Evolutionary conservation across 2,113 vertebrate genomes (phyloP), one percentile per base, ranked within the genome.

Genomic region (Sitta europaea): DNA sequence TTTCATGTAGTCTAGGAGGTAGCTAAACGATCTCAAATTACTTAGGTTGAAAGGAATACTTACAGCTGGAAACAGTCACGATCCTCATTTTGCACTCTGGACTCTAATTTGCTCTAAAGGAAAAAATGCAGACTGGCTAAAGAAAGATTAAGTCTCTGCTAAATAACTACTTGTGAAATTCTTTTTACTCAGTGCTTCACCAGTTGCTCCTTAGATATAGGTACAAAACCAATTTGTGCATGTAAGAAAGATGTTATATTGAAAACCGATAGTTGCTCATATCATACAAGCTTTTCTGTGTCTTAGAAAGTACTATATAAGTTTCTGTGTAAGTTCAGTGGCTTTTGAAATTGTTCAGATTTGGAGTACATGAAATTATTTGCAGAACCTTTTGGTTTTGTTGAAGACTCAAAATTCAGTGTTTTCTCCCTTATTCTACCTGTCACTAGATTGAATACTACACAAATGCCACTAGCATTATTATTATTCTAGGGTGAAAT

Each of bases 401-500:
- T 40, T 75, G 48, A 18, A 57, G 3, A 6, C 5, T 79, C 22
- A 57, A 45, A 75, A 78, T 63, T 15, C 0, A 0, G 1, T 74
- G 7, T 81, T 74, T 94, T 83, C 16, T 38, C 3, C 9, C 3
- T 16, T 14, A 7, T 84, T 72, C 29, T 38, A 47, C 13, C 10
- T 11, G 5, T 28, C 54, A 31, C 22, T 50, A 45, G 19, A 11
- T 48, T 51, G 45, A 54, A 25, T 45, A n/a, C 53, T 38, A 5
- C 47, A 54, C 18, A 36, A 47, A n/a, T 57, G 43, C 58, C 21
- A 4, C 51, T 20, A 38, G 35, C 23, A 13, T 67, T 82, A 9
- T 21, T 61, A 0, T 23, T 88, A 51, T 43, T 71, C 24, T 55
- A 24, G 40, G 23, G 14, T 53, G 21, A 63, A 47, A 42, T 47